Evolutionary conservation across 2,113 vertebrate genomes (phyloP).

Genomic region (Hipposideros armiger): DNA sequence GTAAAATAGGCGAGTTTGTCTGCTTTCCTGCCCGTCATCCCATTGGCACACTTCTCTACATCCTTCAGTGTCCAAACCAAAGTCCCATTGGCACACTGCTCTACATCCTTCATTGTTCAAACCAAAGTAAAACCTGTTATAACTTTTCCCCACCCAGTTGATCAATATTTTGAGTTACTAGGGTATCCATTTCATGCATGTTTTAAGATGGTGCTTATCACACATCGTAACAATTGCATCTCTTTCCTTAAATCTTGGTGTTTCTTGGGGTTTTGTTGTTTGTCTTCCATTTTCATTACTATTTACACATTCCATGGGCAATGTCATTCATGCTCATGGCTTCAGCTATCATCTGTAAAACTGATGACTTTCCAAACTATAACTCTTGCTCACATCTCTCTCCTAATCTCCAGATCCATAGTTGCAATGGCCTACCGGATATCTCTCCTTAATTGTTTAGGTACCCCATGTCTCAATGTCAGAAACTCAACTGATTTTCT

Average conservation of each 20-base stretch:
- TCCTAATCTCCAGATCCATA: slow-evolving; percentile 46
- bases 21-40: neutral
- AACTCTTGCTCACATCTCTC: neutral
- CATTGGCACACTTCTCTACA: neutral
- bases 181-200: neutral
- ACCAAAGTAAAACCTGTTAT: neutral
- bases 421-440: neutral
- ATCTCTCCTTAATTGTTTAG: neutral
- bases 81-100: neutral
- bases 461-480: neutral
- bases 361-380: neutral
- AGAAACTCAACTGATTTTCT: slow-evolving; percentile 18
- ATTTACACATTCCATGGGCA: neutral
- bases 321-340: neutral
- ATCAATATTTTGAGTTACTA: slow-evolving; percentile 21
- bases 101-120: too few species aligned
- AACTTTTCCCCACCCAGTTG: neutral
- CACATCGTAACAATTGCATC: neutral
- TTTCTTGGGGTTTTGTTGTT: slow-evolving; percentile 2
- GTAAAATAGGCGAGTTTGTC: neutral
- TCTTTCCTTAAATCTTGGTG: slow-evolving; percentile 12
- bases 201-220: slow-evolving; percentile 40
- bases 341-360: neutral
- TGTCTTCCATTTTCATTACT: slow-evolving; percentile 11
- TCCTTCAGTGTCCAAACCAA: slow-evolving; percentile 8